These are phyloP conservation scores for Callocephalon fimbriatum DNA, from an alignment of 2,113 vertebrate genomes.

Conservation along the genomic window DNA sequence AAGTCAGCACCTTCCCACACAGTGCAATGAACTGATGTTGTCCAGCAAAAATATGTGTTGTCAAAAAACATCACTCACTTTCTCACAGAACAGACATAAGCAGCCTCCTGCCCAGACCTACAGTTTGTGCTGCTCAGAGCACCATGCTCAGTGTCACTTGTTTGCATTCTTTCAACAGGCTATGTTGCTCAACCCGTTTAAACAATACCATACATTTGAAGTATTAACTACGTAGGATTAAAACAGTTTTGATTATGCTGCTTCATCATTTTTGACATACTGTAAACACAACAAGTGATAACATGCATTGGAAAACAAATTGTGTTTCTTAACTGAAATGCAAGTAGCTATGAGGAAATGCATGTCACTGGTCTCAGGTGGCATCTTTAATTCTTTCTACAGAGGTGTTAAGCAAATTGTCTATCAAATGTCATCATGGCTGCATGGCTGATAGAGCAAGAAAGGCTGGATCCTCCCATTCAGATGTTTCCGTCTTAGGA, in stretches of 20 bases:
- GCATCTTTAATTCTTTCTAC: background rate
- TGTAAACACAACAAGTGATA: slow-evolving; percentile 32
- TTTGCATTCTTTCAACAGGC: background rate
- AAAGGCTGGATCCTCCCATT: background rate
- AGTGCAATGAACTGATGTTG: background rate
- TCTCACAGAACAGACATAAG: background rate
- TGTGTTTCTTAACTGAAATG: background rate
- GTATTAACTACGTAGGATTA: background rate
- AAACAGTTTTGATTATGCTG: background rate
- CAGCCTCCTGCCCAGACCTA: background rate
- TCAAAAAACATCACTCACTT: background rate
- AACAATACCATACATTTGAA: slow-evolving; percentile 1
- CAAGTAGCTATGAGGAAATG: slow-evolving; percentile 29
- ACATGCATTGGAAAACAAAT: slow-evolving; percentile 18
- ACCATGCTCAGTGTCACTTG: background rate
- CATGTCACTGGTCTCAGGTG: background rate
- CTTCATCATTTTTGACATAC: background rate
- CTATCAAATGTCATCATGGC: background rate
- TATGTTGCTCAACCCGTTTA: background rate
- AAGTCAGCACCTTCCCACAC: background rate
- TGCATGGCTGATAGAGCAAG: rapidly evolving
- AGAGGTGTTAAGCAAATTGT: background rate
- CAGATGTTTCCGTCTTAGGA: background rate
- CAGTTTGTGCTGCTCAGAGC: background rate
- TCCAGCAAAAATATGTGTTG: background rate